These are phyloP conservation scores for Nasua narica DNA, from an alignment of 2,797 vertebrate species.

Conservation along the genomic window DNA sequence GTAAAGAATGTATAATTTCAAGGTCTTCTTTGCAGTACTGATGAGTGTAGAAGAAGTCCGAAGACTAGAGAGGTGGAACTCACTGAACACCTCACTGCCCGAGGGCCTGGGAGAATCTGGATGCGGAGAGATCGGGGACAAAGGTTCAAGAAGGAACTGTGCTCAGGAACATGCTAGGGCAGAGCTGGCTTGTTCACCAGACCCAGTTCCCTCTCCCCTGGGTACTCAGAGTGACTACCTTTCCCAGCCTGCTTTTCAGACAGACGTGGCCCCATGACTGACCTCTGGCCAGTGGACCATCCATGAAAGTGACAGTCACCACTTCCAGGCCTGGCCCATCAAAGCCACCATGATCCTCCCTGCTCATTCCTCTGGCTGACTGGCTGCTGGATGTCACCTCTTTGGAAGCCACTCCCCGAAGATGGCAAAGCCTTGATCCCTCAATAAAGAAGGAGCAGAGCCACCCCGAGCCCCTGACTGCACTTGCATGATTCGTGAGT, in stretches of 20 bases:
- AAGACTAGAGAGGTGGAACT: background rate
- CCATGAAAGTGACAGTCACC: background rate
- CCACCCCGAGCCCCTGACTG: background rate
- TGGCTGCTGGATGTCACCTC: background rate
- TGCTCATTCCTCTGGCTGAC: background rate
- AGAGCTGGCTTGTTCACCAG: background rate
- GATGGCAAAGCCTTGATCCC: background rate
- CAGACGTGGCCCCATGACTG: background rate
- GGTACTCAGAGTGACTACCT: background rate
- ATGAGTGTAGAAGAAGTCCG: background rate
- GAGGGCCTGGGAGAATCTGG: background rate
- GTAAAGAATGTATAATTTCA: background rate
- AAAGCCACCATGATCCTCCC: background rate
- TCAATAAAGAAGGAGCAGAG: background rate
- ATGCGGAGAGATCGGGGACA: background rate
- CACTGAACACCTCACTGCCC: background rate
- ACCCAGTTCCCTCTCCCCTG: background rate
- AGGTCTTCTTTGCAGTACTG: background rate
- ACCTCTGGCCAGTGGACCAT: background rate
- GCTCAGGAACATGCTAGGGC: background rate
- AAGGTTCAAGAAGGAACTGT: background rate
- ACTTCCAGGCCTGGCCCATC: background rate
- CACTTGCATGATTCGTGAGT: background rate
- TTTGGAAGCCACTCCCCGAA: background rate
- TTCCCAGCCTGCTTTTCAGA: background rate